Percentiles rank a stretch among this genome's conserved stretches.
These are phyloP conservation scores for Atherinomorus stipes DNA, from an alignment of 2,113 vertebrate genomes.

Conservation along the genomic window DNA sequence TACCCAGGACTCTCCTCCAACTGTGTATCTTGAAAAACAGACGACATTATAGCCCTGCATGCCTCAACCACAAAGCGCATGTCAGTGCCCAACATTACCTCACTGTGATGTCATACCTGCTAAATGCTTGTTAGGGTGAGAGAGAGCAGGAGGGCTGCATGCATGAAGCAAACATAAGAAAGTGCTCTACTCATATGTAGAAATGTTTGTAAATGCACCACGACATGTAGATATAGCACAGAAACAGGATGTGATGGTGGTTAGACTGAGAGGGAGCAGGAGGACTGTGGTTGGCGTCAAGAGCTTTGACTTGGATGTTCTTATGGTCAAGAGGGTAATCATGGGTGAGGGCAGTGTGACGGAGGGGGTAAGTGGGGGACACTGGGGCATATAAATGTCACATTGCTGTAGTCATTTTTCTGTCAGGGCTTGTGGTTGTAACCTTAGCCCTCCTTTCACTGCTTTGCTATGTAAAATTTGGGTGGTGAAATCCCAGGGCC, in stretches of 20 bases:
- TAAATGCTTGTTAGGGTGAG: conserved; percentile 62
- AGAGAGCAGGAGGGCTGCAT: conserved; percentile 41
- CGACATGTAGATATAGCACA: conserved; percentile 12
- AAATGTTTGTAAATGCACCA: not conserved
- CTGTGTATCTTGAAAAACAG: conserved; percentile 52
- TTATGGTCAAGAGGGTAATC: conserved; percentile 61
- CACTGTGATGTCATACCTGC: conserved; percentile 66
- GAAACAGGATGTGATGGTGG: conserved; percentile 21
- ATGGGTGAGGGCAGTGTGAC: conserved; percentile 51
- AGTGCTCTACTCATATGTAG: not conserved
- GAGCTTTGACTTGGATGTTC: conserved; percentile 40
- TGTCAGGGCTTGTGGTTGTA: conserved; percentile 73
- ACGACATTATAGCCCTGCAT: conserved; percentile 39
- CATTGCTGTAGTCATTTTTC: conserved; percentile 57
- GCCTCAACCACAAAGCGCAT: conserved; percentile 58
- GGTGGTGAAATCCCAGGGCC: conserved; percentile 54
- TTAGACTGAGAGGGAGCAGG: conserved; percentile 25
- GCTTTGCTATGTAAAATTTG: conserved; percentile 65
- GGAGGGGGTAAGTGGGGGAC: conserved; percentile 48
- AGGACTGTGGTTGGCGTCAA: conserved; percentile 43
- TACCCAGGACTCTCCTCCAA: conserved; percentile 36
- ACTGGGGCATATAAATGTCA: conserved; percentile 66
- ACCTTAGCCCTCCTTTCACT: conserved; percentile 67
- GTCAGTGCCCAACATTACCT: conserved; percentile 51
- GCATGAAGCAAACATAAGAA: conserved; percentile 13